Percentiles rank a stretch among this genome's conserved stretches.
phyloP scores from a whole-genome alignment of 2,888 invertebrate species.

The Drosophila antonietae region DNA sequence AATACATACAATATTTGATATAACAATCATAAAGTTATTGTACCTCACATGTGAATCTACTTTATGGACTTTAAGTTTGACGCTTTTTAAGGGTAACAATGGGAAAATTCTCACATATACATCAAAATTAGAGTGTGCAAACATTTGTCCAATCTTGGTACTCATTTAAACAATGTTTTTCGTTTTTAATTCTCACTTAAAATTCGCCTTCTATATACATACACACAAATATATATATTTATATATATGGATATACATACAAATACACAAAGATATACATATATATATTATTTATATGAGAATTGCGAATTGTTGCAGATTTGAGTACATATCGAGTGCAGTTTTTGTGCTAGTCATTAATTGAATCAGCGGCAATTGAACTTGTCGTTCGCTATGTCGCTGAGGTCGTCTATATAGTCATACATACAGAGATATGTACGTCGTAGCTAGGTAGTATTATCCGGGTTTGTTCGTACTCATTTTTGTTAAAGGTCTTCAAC shows the following conservation, averaged over 20 bases:
- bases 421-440: slow-evolving; percentile 6
- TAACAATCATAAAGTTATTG: neutral
- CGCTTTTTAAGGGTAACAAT: neutral
- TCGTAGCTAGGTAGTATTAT: neutral
- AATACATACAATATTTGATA: neutral
- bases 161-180: neutral
- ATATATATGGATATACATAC: neutral
- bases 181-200: neutral
- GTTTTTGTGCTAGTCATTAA: slow-evolving; percentile 34
- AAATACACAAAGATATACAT: too few species aligned
- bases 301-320: slow-evolving; percentile 12
- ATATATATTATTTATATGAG: too few species aligned
- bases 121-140: neutral
- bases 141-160: slow-evolving; percentile 1
- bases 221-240: too few species aligned
- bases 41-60: neutral
- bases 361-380: slow-evolving; percentile 51
- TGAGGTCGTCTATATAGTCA: slow-evolving; percentile 21
- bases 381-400: slow-evolving; percentile 26
- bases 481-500: neutral
- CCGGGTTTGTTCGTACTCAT: neutral
- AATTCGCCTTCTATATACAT: neutral
- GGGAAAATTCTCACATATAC: neutral
- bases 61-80: neutral
- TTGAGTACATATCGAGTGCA: slow-evolving; percentile 54